Conservation (phyloP, 2,113 vertebrate genomes). For the Dinomys branickii region DNA sequence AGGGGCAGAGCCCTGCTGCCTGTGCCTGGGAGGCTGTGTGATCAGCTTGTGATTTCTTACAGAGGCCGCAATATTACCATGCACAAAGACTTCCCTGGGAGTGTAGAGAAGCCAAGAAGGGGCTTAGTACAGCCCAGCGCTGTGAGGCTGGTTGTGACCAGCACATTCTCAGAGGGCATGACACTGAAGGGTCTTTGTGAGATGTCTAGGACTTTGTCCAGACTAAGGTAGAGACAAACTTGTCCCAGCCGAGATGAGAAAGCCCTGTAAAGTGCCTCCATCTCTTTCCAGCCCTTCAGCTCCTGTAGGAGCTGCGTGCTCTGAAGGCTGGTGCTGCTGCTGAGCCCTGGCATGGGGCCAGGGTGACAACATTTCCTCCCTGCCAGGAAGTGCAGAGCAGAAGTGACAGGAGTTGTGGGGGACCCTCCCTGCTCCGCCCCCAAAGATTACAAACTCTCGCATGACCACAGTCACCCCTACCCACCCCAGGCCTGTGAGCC, state of each 20-base stretch:
- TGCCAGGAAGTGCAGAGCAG: constrained; percentile 50
- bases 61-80: background rate
- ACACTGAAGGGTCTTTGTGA: background rate
- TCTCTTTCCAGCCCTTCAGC: background rate
- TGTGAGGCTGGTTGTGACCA: rapidly evolving
- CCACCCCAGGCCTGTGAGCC: background rate
- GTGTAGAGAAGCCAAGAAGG: rapidly evolving
- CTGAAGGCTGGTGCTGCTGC: constrained; percentile 36
- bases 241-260: rapidly evolving
- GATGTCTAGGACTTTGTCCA: background rate
- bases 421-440: background rate
- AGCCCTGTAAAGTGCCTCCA: background rate
- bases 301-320: rapidly evolving
- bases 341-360: constrained; percentile 32
- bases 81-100: rapidly evolving
- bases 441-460: constrained; percentile 76
- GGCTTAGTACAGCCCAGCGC: background rate
- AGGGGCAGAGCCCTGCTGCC: background rate
- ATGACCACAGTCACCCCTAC: constrained; percentile 75
- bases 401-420: background rate
- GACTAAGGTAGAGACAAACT: background rate
- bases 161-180: background rate
- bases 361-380: constrained; percentile 71
- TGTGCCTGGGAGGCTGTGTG: background rate
- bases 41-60: background rate